Base-by-base conservation (phyloP, 2,888 invertebrate species). In the Melolontha melolontha region DNA sequence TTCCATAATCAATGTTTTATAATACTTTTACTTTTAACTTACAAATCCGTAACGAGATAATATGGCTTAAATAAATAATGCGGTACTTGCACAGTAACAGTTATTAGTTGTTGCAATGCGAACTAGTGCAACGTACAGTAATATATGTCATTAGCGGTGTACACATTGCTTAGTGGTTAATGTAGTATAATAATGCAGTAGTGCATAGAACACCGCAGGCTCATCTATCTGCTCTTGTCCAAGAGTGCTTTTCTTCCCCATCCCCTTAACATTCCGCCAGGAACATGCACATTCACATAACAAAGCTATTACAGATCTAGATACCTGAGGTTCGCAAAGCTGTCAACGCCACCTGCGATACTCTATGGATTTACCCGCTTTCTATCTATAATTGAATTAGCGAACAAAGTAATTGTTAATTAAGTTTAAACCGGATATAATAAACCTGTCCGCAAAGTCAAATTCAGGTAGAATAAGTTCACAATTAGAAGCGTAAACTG, bases 321-420 rank as follows among this genome's bases (percentile, higher is more conserved):
- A 78, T 77, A 79, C 78, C 78, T 79, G 76, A 77, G 76, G 74
- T 74, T 75, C 74, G 75, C 74, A 76, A 72, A 76, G 72, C 76
- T 76, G 77, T 77, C 78, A 77, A 66, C 75, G 70, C 67, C 76
- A 78, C 74, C 75, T 75, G 75, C 72, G 73, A 70, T 73, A 62
- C 63, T 65, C 67, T 65, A 76, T 74, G 72, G 75, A 77, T 75
- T 73, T 70, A 68, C 77, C 77, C 76, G 78, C 76, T 76, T 77
- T 75, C 76, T 75, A 74, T 74, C 76, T 73, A 71, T 73, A 71
- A 72, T 70, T 71, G 72, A 70, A 74, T 74, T 73, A 75, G 70
- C 73, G 74, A 73, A 72, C 73, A 73, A 73, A 73, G 72, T 73
- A 73, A 73, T 72, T 72, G 78, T 79, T 77, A 76, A 77, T 77